Percentiles rank a stretch among this genome's conserved stretches.
Conservation (phyloP, 2,888 invertebrate genomes). For the Coleophora deauratella region DNA sequence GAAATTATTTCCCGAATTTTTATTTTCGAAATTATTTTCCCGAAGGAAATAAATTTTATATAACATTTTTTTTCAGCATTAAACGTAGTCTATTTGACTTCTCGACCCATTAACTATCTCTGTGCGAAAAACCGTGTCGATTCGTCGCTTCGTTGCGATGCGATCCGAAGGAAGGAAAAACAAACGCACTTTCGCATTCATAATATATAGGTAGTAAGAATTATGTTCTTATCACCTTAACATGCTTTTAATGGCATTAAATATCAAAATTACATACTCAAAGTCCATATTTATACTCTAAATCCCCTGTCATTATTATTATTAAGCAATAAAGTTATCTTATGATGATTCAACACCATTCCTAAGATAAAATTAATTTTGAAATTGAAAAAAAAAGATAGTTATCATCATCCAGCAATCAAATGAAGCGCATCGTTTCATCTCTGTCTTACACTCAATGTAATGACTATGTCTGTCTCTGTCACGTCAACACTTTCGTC, state of each 20-base stretch:
- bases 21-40: no score
- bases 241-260: no score
- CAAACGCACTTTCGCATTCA: background rate
- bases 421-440: background rate
- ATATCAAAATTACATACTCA: slow-evolving; percentile 1
- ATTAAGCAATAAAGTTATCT: slow-evolving; percentile 12
- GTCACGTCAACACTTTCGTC: slow-evolving; percentile 3
- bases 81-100: no score
- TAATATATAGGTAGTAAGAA: no score
- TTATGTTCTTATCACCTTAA: no score
- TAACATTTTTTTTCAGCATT: no score
- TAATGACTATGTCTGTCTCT: background rate
- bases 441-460: slow-evolving; percentile 2
- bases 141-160: no score
- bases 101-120: no score
- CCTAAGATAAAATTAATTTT: slow-evolving; percentile 10
- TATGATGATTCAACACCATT: slow-evolving; percentile 9
- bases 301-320: slow-evolving; percentile 7
- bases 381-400: slow-evolving; percentile 7
- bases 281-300: slow-evolving; percentile 8
- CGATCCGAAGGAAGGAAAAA: background rate
- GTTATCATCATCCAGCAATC: slow-evolving; percentile 10
- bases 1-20: no score
- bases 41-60: no score
- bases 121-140: no score